These are phyloP conservation scores for Halictus quadricinctus DNA, from an alignment of 2,888 invertebrate genomes.

Conservation along the genomic window DNA sequence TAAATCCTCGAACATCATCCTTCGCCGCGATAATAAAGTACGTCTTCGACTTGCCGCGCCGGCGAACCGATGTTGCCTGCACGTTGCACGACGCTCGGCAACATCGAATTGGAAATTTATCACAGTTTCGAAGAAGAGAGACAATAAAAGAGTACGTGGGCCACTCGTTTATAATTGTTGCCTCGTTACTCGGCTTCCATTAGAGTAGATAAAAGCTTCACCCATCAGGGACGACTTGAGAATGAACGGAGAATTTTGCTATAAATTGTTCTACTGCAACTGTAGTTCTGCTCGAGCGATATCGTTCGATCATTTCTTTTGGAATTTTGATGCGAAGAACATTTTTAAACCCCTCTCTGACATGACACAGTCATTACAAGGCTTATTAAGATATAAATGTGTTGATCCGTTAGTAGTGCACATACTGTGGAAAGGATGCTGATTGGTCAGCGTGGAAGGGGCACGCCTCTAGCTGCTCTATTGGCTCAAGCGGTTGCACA, in stretches of 20 bases:
- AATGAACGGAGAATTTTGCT: neutral
- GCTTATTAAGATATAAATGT: too few relatives aligned
- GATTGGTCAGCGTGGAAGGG: too few relatives aligned
- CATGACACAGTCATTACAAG: too few relatives aligned
- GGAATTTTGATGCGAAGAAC: too few relatives aligned
- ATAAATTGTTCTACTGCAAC: neutral
- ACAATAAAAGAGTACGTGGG: neutral
- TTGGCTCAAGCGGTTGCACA: too few relatives aligned
- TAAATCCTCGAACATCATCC: slow-evolving; percentile 59
- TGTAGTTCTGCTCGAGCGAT: too few relatives aligned
- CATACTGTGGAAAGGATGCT: too few relatives aligned
- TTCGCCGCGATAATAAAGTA: slow-evolving; percentile 49
- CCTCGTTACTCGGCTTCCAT: neutral
- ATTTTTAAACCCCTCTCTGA: too few relatives aligned
- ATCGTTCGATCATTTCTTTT: too few relatives aligned
- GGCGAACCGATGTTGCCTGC: neutral
- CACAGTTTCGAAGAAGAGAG: neutral
- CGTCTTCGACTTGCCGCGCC: slow-evolving; percentile 29
- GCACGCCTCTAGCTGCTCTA: too few relatives aligned
- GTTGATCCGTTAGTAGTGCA: too few relatives aligned
- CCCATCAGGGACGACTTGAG: neutral
- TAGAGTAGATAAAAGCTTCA: neutral
- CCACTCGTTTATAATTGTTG: neutral
- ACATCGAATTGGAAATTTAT: slow-evolving; percentile 9
- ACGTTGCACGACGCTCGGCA: neutral